Base-by-base conservation (phyloP, 2,888 invertebrate genomes). In the Amblyjoppa proteus region DNA sequence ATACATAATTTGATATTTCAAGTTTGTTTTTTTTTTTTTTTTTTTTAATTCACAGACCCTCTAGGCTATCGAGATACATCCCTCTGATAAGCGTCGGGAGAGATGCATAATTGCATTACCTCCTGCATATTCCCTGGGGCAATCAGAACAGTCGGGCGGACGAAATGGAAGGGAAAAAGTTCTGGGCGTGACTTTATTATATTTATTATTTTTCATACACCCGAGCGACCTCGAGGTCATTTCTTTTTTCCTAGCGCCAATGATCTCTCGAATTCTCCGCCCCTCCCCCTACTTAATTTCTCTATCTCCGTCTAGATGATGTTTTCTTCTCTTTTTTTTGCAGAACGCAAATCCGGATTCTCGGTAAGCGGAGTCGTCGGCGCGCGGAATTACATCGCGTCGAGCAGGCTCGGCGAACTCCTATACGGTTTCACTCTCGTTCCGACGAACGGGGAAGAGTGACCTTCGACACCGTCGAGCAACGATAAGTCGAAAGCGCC, bases 361-460 rank as follows among this genome's bases (percentile, higher is more conserved):
- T 51, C 51, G 45, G 20, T 13, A 34, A 31, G 71, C 70, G 56
- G 56, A 75, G 45, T 80, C 75, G 41, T 45, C 64, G 20, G 38
- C 20, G 66, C 53, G 56, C 77, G 68, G 73, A 58, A 73, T 84
- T 84, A 81, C 69, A 76, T 58, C 80, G 76, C 3, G 45, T 49
- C 45, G 45, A 49, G 45, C 45, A 80, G 56, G 49, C 38, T 20
- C 53, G 34, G 20, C 45, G 34, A 38, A 28, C n/a, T 16, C 31
- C 34, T 34, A 16, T 49, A 49, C 45, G 45, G 45, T 38, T 34
- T 53, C 51, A 34, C 31, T 34, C 64, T 13, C 64, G 64, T 64
- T 64, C 31, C 64, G 34, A 16, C 34, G 31, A 64, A 64, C 64
- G 64, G 34, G 31, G 64, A 64, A 64, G 13, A 16, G 64, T 64